phyloP scores from a whole-genome alignment of 2,113 vertebrate species.

The Antigone vipio region DNA sequence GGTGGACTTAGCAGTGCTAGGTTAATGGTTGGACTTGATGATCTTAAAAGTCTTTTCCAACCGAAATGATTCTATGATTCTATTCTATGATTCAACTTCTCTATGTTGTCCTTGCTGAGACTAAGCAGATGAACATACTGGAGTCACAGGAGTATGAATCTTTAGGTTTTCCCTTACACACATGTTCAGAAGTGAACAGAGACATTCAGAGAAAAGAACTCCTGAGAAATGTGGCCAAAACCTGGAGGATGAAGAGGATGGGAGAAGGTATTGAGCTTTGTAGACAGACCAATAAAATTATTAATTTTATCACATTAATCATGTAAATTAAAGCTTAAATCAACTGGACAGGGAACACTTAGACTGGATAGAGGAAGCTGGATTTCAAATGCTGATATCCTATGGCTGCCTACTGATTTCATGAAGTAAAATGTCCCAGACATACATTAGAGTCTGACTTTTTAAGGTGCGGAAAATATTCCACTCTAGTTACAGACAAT shows the following conservation, averaged over 20 bases:
- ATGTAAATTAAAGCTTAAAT: background rate
- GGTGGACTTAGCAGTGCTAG: too few relatives aligned
- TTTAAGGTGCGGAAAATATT: background rate
- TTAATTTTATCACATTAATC: background rate
- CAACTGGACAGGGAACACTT: background rate
- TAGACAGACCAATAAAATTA: background rate
- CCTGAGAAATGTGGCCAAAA: background rate
- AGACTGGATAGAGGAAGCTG: background rate
- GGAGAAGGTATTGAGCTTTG: background rate
- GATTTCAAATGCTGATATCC: background rate
- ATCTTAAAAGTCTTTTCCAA: too few relatives aligned
- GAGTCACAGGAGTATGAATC: background rate
- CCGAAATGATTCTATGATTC: too few relatives aligned
- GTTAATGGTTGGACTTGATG: too few relatives aligned
- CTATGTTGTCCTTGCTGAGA: background rate
- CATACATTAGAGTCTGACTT: background rate
- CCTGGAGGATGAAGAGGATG: accelerated
- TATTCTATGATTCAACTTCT: background rate
- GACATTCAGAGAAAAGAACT: background rate
- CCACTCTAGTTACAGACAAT: background rate
- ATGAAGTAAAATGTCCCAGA: background rate
- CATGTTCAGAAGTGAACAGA: background rate
- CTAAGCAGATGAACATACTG: accelerated
- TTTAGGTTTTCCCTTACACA: background rate
- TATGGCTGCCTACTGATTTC: background rate